These are phyloP conservation scores for Silurus lanzhouensis DNA, from an alignment of 2,797 vertebrate species.

Conservation along the genomic window DNA sequence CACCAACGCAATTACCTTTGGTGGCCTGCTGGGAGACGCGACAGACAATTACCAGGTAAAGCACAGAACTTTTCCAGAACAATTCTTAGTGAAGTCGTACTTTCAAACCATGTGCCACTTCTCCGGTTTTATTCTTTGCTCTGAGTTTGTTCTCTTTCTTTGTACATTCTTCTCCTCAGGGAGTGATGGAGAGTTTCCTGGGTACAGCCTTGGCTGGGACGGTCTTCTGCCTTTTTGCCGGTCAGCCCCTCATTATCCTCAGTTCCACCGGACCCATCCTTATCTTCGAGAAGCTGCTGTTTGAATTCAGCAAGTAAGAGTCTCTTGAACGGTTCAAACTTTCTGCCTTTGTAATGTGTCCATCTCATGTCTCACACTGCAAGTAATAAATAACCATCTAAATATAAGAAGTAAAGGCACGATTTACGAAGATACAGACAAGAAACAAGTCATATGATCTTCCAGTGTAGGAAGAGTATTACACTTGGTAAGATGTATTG, in stretches of 20 bases:
- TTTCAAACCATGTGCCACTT: not conserved
- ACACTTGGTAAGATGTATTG: too few species aligned
- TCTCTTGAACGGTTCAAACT: not conserved
- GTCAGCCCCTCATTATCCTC: constrained; percentile 98
- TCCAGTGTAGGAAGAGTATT: too few species aligned
- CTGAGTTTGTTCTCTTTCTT: not conserved
- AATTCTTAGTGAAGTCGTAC: not conserved
- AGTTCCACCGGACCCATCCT: constrained; percentile 98
- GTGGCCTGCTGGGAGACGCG: constrained; percentile 92
- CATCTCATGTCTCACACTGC: not conserved
- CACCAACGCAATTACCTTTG: constrained; percentile 96
- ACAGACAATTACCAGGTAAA: constrained; percentile 96
- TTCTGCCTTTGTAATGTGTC: not conserved
- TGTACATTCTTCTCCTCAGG: constrained; percentile 68
- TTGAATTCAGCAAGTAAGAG: constrained; percentile 97
- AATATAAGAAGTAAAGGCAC: too few species aligned
- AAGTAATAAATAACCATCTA: too few species aligned
- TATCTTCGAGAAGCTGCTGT: constrained; percentile 98
- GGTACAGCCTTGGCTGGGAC: constrained; percentile 91
- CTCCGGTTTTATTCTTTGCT: not conserved
- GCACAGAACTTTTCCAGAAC: not conserved
- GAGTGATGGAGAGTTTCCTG: constrained; percentile 97
- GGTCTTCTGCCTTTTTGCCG: constrained; percentile 89
- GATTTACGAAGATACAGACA: too few species aligned
- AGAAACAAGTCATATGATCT: too few species aligned